These are phyloP conservation scores for Zosterops pallidus DNA, from an alignment of 2,113 vertebrate species.

Conservation along the genomic window DNA sequence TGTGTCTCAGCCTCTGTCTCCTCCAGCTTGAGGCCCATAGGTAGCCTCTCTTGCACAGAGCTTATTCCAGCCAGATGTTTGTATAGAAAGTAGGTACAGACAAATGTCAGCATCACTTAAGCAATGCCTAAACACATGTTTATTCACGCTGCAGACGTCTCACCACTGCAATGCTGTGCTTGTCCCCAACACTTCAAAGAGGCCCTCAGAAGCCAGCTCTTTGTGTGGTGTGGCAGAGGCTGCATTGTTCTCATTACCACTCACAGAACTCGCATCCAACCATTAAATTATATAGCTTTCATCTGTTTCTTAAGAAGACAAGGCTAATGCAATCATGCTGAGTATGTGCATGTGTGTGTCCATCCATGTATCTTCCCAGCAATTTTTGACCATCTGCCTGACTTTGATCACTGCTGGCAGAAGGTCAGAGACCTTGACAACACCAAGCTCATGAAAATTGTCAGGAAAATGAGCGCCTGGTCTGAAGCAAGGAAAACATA, in stretches of 20 bases:
- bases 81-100: not conserved
- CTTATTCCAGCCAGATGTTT: not conserved
- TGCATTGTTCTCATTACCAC: conserved; percentile 43
- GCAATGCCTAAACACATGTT: not conserved
- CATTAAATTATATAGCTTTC: conserved; percentile 51
- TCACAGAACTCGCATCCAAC: not conserved
- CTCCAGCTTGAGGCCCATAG: not conserved
- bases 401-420: conserved; percentile 14
- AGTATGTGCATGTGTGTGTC: not conserved
- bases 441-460: not conserved
- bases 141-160: not conserved
- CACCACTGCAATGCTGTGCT: not conserved
- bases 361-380: conserved; percentile 5
- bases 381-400: not conserved
- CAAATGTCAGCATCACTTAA: not conserved
- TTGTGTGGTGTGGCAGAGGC: conserved; percentile 30
- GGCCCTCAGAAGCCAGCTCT: conserved; percentile 3
- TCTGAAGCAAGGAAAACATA: not conserved
- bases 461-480: not conserved
- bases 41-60: not conserved
- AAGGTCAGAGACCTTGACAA: conserved; percentile 13
- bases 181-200: conserved; percentile 20
- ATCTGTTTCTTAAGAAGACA: conserved; percentile 32
- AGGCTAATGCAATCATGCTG: conserved; percentile 8
- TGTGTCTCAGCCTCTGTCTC: not conserved